These are phyloP conservation scores for Amphimedon queenslandica DNA, from an alignment of 37 sponge, comb jelly and placozoan species.

Conservation along the genomic window DNA sequence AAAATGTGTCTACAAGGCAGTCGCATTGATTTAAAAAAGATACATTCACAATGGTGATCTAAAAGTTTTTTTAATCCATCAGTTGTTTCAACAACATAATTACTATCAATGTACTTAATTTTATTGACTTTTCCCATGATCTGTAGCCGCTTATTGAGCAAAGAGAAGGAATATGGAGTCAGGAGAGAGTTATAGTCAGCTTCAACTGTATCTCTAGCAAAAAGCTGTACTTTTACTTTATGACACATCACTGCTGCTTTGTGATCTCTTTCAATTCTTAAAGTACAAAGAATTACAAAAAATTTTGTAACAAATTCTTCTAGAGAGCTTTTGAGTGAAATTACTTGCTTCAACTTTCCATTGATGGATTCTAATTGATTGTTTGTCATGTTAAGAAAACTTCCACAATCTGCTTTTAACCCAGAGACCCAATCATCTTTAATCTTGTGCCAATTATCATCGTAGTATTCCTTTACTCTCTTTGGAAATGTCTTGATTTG, in stretches of 20 bases:
- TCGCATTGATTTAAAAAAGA: too few relatives aligned
- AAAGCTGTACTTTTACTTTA: slow-evolving; percentile 8
- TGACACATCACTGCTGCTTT: slow-evolving; percentile 14
- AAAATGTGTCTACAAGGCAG: too few relatives aligned
- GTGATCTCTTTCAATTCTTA: slow-evolving; percentile 51
- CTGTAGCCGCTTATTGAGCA: too few relatives aligned
- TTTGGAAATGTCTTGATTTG: background rate
- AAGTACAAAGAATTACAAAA: slow-evolving; percentile 18
- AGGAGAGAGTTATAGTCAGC: slow-evolving; percentile 23
- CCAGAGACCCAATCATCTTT: slow-evolving; percentile 50
- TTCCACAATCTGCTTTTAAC: slow-evolving; percentile 30
- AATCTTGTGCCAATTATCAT: slow-evolving; percentile 61
- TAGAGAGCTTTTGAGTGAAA: slow-evolving; percentile 32
- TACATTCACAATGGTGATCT: too few relatives aligned
- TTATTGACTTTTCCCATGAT: too few relatives aligned
- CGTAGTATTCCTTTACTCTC: slow-evolving; percentile 37
- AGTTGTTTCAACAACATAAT: too few relatives aligned
- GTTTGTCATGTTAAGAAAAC: slow-evolving; percentile 26
- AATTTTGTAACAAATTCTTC: slow-evolving; percentile 20
- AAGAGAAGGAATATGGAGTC: slow-evolving; percentile 43
- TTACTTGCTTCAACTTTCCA: slow-evolving; percentile 47
- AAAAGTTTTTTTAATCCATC: too few relatives aligned
- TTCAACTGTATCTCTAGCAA: slow-evolving; percentile 9
- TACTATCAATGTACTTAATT: too few relatives aligned
- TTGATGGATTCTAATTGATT: slow-evolving; percentile 45